phyloP scores from a whole-genome alignment of 2,888 invertebrate species.

The Hemithea aestivaria region DNA sequence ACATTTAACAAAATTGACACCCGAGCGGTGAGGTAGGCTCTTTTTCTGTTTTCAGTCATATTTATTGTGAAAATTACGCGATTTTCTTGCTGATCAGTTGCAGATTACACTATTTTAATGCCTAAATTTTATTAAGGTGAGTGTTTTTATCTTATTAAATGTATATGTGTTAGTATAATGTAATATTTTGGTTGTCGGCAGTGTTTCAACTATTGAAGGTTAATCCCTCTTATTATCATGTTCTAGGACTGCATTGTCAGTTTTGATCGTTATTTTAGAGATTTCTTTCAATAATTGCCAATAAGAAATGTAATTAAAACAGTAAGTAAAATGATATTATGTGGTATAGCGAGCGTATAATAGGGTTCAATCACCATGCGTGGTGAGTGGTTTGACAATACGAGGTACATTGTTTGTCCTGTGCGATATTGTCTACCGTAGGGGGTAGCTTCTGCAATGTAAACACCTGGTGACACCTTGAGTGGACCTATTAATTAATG shows the following conservation, averaged over 20 bases:
- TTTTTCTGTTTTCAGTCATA: constrained; percentile 77
- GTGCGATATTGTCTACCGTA: no score
- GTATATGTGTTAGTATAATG: constrained; percentile 4
- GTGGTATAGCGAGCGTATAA: neutral
- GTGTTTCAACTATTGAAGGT: constrained; percentile 61
- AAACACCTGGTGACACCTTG: no score
- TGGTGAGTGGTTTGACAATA: constrained; percentile 43
- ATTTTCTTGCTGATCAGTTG: constrained; percentile 60
- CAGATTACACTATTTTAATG: constrained; percentile 66
- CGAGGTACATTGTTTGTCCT: neutral
- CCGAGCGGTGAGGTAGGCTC: constrained; percentile 76
- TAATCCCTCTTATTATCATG: constrained; percentile 34
- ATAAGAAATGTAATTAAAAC: no score
- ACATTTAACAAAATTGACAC: constrained; percentile 66
- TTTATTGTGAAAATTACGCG: constrained; percentile 69
- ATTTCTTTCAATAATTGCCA: no score
- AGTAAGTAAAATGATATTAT: no score
- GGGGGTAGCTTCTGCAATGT: no score
- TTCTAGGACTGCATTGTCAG: neutral
- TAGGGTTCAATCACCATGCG: constrained; percentile 56
- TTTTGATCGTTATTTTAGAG: no score
- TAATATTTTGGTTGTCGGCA: constrained; percentile 63
- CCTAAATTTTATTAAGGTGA: constrained; percentile 73
- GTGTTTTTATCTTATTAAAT: constrained; percentile 28
- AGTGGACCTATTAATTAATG: no score